A percentile compares a stretch with the other conserved stretches of the same genome.
phyloP scores from a whole-genome alignment of 2,797 vertebrate genomes.

The Tarsius wallacei region DNA sequence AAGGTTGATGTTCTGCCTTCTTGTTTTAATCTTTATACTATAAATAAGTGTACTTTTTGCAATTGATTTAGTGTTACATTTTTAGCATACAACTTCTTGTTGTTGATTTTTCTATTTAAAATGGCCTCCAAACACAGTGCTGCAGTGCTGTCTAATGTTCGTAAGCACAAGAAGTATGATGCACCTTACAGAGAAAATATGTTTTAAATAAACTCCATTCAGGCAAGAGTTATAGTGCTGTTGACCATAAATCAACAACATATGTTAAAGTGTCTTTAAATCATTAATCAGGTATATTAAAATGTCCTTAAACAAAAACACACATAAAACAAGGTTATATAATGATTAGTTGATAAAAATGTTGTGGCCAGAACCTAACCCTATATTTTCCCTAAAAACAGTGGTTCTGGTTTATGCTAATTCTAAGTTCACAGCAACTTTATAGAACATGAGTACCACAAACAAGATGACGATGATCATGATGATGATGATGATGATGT shows the following conservation, averaged over 20 bases:
- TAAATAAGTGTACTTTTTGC: background rate
- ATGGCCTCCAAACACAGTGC: background rate
- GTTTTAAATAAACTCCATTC: background rate
- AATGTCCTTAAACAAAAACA: background rate
- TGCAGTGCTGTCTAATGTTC: background rate
- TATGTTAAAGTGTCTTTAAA: background rate
- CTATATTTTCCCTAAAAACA: background rate
- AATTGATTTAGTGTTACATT: background rate
- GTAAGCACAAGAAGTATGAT: background rate
- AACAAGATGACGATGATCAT: background rate
- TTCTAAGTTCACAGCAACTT: background rate
- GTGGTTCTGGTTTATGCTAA: background rate
- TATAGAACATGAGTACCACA: background rate
- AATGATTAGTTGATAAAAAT: background rate
- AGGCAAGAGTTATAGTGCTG: background rate
- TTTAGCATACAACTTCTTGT: background rate
- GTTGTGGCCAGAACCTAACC: background rate
- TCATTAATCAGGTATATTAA: too few species aligned
- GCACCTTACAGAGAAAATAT: background rate
- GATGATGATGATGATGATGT: too few species aligned
- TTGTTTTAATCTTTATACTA: background rate
- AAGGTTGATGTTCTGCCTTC: background rate
- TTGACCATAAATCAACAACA: background rate
- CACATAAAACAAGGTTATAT: background rate
- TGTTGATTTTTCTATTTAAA: background rate